These are phyloP conservation scores for Callipepla californica DNA, from an alignment of 2,113 vertebrate species.

Conservation along the genomic window DNA sequence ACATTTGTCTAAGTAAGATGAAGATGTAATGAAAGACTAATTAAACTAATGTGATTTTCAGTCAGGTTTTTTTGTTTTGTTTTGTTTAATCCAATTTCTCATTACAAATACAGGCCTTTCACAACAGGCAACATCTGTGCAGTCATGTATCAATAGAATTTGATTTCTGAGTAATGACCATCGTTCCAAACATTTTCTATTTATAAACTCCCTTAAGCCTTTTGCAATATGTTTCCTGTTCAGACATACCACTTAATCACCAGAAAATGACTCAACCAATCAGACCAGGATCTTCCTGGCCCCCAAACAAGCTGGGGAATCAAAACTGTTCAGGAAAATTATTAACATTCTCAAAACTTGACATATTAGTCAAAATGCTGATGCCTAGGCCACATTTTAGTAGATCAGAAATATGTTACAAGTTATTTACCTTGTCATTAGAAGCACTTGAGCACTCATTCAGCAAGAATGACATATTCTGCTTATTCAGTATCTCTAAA, in stretches of 20 bases:
- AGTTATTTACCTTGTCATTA: background rate
- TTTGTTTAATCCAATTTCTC: background rate
- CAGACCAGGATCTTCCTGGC: conserved; percentile 43
- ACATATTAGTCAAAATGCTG: background rate
- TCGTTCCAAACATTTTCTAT: conserved; percentile 72
- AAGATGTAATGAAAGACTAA: background rate
- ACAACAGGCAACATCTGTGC: background rate
- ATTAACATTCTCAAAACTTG: background rate
- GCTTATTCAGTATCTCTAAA: conserved; percentile 26
- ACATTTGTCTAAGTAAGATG: background rate
- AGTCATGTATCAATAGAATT: conserved; percentile 49
- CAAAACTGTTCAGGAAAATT: background rate
- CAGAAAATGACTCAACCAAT: conserved; percentile 71
- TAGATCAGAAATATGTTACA: background rate
- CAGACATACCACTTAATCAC: conserved; percentile 74
- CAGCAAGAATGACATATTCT: background rate
- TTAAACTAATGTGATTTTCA: background rate
- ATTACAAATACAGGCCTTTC: background rate
- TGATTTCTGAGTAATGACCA: conserved; percentile 36
- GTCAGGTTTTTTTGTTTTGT: background rate
- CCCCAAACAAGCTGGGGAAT: conserved; percentile 17
- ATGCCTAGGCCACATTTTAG: background rate
- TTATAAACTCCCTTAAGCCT: conserved; percentile 74
- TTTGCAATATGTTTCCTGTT: conserved; percentile 80
- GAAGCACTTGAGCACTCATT: background rate